Evolutionary conservation across 2,797 vertebrate species (phyloP).

Genomic region (Manis pentadactyla): DNA sequence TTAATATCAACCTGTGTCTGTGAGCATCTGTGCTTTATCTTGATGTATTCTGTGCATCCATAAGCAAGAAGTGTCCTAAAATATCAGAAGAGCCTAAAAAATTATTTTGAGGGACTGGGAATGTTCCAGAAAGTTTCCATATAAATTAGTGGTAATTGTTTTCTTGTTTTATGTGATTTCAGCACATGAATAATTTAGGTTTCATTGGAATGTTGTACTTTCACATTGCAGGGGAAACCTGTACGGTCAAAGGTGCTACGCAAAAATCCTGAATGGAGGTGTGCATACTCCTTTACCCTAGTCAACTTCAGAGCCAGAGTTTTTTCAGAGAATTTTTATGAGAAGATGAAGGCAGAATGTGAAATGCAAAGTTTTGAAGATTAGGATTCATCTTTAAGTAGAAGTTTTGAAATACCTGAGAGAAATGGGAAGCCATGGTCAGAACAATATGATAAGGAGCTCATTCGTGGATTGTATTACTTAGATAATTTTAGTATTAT

Average conservation of each 20-base stretch:
- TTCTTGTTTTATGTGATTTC: too few species aligned
- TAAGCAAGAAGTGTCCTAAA: too few species aligned
- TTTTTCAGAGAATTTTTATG: neutral
- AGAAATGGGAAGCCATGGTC: neutral
- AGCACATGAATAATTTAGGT: too few species aligned
- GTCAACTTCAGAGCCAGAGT: neutral
- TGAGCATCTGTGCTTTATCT: too few species aligned
- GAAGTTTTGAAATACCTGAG: slow-evolving; percentile 9
- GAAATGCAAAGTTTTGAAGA: neutral
- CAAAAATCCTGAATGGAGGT: neutral
- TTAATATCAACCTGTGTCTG: too few species aligned
- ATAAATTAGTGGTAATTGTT: too few species aligned
- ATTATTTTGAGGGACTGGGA: too few species aligned
- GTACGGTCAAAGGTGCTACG: neutral
- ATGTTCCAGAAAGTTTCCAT: too few species aligned
- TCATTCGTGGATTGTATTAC: neutral
- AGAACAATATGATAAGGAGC: neutral
- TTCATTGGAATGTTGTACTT: too few species aligned
- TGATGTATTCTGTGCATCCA: too few species aligned
- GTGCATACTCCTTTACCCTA: neutral
- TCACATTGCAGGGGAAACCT: too few species aligned
- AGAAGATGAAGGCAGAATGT: neutral
- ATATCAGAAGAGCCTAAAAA: too few species aligned
- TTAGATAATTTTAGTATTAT: neutral
- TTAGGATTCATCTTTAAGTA: neutral